Base-by-base conservation (phyloP, 1,140 invertebrate species). In the Thaumatotibia leucotreta region DNA sequence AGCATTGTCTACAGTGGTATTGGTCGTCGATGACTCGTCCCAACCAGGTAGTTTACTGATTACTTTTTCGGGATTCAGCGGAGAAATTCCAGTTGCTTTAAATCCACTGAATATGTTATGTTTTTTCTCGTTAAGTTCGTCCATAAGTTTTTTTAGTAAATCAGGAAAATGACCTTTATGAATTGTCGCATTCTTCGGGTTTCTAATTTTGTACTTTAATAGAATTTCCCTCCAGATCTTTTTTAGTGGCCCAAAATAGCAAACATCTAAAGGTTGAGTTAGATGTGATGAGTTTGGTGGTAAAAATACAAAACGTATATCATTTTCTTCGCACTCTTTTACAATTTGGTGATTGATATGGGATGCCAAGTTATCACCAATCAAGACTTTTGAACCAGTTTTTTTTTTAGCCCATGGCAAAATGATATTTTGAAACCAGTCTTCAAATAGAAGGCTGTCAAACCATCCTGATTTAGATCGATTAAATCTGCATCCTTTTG, bases 161-260 rank as follows among this genome's bases (percentile, higher is more conserved):
- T 33, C 32, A 11, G 32, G 32, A 11, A 33, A 33, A 33, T 33
- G 32, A 2, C 32, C 32, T 11, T 33, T 33, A 11, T 33, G 8
- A 33, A 33, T 33, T 33, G 32, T 10, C 8, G 32, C 32, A 11
- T 33, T 11, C 11, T 11, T 33, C 10, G 32, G 32, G 10, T 33
- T 33, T 33, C 11, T 33, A 2, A 33, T 33, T 33, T 33, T 89
- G 66, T 73, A 86, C 11, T 79, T 67, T 23, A 62, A 33, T 23
- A 88, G 66, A 50, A 86, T 76, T 61, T 80, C 58, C 17, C 76
- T 69, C 86, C 86, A 91, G 5, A 33, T 33, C 24, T 49, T 75
- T 63, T 88, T 88, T 45, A 91, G 17, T 61, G 84, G 82, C 10
- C 72, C 50, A 74, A 91, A 90, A 67, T 86, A 79, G 35, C 68